Conservation (phyloP, 2,797 vertebrate genomes). For the Myiotriccus ornatus region DNA sequence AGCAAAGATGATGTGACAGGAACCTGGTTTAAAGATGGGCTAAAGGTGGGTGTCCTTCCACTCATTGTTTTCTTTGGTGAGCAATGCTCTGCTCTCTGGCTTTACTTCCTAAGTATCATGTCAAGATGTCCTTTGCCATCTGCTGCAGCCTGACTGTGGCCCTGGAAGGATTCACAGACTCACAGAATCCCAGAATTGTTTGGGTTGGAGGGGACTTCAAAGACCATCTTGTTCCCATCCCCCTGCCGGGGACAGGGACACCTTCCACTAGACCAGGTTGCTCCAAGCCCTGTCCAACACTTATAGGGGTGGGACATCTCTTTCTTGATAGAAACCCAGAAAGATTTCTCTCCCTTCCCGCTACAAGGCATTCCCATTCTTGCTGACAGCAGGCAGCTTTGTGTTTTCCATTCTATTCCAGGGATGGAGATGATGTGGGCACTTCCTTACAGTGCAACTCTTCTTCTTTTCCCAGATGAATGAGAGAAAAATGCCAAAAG, state of each 20-base stretch:
- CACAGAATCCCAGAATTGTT: neutral
- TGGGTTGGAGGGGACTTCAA: neutral
- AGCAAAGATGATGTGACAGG: constrained; percentile 78
- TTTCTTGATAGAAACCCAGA: neutral
- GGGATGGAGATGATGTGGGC: neutral
- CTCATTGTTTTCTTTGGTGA: neutral
- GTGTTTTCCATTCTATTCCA: neutral
- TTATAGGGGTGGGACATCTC: neutral
- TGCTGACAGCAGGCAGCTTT: neutral
- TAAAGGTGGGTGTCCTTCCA: constrained; percentile 75
- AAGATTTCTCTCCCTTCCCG: neutral
- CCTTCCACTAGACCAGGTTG: neutral
- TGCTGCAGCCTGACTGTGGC: neutral
- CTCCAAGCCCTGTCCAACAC: neutral
- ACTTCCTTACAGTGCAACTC: neutral
- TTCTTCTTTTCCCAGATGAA: neutral
- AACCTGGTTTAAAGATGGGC: constrained; percentile 85
- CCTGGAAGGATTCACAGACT: neutral
- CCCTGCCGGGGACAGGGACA: neutral
- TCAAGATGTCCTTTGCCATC: neutral
- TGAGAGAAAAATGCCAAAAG: neutral
- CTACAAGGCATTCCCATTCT: neutral
- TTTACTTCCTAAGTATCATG: neutral
- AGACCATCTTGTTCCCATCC: neutral
- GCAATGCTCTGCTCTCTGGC: neutral